Conservation (phyloP, 2,888 invertebrate species). For the Noctua pronuba region DNA sequence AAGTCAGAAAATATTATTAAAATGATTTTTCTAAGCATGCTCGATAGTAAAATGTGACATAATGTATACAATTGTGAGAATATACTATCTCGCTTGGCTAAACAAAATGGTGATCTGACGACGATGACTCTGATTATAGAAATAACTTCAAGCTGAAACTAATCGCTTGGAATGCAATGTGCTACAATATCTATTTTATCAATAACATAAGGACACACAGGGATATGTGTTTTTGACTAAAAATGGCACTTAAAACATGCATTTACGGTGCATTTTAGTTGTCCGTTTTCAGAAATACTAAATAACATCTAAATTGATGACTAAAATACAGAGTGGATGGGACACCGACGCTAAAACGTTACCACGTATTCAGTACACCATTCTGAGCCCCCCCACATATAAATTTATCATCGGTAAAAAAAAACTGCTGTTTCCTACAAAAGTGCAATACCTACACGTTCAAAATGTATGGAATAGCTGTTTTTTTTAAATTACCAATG, state of each 20-base stretch:
- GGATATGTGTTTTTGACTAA: slow-evolving; percentile 30
- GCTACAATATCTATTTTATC: slow-evolving; percentile 41
- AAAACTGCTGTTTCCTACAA: too few species aligned
- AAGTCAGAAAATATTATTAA: background rate
- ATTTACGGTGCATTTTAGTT: background rate
- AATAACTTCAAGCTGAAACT: slow-evolving; percentile 25
- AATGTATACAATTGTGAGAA: slow-evolving; percentile 20
- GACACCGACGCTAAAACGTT: too few species aligned
- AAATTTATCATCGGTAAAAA: too few species aligned
- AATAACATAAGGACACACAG: background rate
- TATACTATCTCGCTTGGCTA: slow-evolving; percentile 19
- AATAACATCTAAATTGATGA: background rate
- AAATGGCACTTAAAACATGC: background rate
- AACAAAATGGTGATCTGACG: slow-evolving; percentile 9
- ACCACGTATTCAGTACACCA: too few species aligned
- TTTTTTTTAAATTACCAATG: too few species aligned
- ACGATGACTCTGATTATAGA: slow-evolving; percentile 37
- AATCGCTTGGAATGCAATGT: slow-evolving; percentile 41
- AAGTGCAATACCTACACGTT: too few species aligned
- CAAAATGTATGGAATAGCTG: too few species aligned
- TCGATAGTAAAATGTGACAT: background rate
- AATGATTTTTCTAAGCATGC: slow-evolving; percentile 11
- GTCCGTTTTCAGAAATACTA: background rate
- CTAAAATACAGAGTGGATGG: background rate
- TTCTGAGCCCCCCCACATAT: too few species aligned